Conservation (phyloP, 2,113 vertebrate genomes). For the Coturnix japonica region DNA sequence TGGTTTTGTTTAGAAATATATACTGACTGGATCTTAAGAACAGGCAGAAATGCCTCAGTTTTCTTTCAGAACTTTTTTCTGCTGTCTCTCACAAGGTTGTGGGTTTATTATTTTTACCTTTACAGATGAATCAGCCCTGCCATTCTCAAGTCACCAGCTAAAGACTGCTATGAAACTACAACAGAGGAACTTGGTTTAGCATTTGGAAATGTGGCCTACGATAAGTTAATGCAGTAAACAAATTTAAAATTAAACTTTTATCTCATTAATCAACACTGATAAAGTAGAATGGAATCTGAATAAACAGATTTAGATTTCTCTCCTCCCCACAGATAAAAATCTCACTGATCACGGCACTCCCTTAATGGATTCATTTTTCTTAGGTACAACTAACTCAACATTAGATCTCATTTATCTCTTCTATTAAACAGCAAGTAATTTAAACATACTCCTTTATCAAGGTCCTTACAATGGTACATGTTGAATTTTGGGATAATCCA, state of each 20-base stretch:
- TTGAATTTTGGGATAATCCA: conserved; percentile 21
- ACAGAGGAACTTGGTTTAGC: not conserved
- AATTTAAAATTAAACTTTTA: conserved; percentile 8
- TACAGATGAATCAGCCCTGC: not conserved
- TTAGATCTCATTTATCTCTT: conserved; percentile 36
- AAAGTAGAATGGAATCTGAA: conserved; percentile 13
- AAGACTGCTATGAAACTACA: not conserved
- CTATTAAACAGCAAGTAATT: conserved; percentile 51
- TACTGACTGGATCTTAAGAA: not conserved
- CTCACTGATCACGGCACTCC: conserved; percentile 2
- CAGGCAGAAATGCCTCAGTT: not conserved
- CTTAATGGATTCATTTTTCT: conserved; percentile 43
- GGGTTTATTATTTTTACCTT: not conserved
- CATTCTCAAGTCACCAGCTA: not conserved
- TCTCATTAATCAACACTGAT: not conserved
- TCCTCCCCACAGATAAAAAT: conserved; percentile 33
- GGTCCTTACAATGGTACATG: not conserved
- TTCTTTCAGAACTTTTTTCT: not conserved
- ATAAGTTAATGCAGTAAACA: not conserved
- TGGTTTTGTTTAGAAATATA: not conserved
- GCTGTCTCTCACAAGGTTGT: not conserved
- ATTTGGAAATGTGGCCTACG: not conserved
- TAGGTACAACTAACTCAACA: not conserved
- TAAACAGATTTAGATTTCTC: conserved; percentile 5
- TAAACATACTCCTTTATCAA: conserved; percentile 41